phyloP scores from a whole-genome alignment of 2,888 invertebrate species.

The Rotaria socialis region DNA sequence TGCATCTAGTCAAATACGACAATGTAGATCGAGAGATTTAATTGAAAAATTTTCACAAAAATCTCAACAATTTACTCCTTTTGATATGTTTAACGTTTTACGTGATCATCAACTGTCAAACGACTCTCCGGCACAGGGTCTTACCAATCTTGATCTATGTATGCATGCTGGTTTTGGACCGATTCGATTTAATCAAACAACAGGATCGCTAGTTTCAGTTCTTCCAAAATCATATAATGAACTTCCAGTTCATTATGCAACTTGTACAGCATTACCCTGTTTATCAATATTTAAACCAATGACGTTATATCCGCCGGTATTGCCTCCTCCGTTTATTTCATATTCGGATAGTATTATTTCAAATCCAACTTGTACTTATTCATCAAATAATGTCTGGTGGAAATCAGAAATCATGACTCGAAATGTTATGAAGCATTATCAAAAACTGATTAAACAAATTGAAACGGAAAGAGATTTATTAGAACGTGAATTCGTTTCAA shows the following conservation, averaged over 20 bases:
- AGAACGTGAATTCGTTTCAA: not conserved
- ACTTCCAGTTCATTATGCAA: conserved; percentile 4
- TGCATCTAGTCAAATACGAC: not conserved
- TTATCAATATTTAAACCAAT: conserved; percentile 16
- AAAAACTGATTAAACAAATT: not conserved
- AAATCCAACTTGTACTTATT: not conserved
- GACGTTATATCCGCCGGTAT: not conserved
- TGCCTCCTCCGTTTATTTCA: not conserved
- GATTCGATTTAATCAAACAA: not conserved
- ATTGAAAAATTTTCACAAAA: not conserved
- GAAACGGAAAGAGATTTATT: conserved; percentile 7
- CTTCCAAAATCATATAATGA: not conserved
- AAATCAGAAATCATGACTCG: not conserved
- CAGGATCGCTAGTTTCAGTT: conserved; percentile 4
- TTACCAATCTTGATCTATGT: not conserved
- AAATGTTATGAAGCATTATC: not conserved
- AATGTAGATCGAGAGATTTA: not conserved
- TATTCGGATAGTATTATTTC: not conserved
- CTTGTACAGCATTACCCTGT: conserved; percentile 8
- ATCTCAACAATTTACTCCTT: conserved; percentile 49
- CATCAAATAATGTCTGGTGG: conserved; percentile 9
- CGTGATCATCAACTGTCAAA: conserved; percentile 49
- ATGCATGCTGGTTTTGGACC: not conserved
- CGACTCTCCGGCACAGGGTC: not conserved
- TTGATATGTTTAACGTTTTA: conserved; percentile 54